These are phyloP conservation scores for Oncorhynchus gorbuscha DNA, from an alignment of 2,113 vertebrate species.

Conservation along the genomic window DNA sequence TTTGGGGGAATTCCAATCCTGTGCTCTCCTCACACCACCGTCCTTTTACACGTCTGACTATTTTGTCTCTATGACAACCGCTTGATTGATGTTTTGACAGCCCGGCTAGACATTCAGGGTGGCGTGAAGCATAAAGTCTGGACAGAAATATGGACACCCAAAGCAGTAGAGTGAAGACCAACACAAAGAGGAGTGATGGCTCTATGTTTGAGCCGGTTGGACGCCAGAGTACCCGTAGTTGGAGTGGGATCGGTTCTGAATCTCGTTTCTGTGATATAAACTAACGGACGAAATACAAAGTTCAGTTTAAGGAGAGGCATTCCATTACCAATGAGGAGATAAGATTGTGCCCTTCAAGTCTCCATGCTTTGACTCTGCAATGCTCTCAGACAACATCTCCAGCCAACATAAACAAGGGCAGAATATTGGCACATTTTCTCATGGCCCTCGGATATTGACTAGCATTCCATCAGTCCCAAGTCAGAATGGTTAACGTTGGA, in stretches of 20 bases:
- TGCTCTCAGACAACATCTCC: slow-evolving; percentile 16
- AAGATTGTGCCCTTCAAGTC: slow-evolving; percentile 2
- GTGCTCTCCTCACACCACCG: background rate
- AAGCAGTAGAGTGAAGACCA: slow-evolving; percentile 9
- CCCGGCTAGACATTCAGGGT: slow-evolving; percentile 25
- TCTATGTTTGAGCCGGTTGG: background rate
- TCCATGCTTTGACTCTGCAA: slow-evolving; percentile 9
- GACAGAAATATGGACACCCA: slow-evolving; percentile 8
- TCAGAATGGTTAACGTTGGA: slow-evolving; percentile 40
- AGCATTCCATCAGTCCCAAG: slow-evolving; percentile 59
- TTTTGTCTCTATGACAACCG: background rate
- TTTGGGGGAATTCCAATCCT: slow-evolving; percentile 22
- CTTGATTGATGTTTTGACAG: slow-evolving; percentile 22
- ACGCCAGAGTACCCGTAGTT: background rate
- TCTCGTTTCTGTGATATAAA: slow-evolving; percentile 11
- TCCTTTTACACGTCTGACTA: background rate
- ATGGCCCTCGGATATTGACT: slow-evolving; percentile 46
- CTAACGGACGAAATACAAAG: slow-evolving; percentile 8
- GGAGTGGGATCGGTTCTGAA: background rate
- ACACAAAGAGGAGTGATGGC: background rate
- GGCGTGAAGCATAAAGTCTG: slow-evolving; percentile 13
- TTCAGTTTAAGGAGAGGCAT: slow-evolving; percentile 5
- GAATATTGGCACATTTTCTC: slow-evolving; percentile 59
- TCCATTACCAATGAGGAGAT: background rate
- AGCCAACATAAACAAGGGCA: slow-evolving; percentile 59